Base-by-base conservation (phyloP, 1,140 invertebrate species). In the Mactra quadrangularis region DNA sequence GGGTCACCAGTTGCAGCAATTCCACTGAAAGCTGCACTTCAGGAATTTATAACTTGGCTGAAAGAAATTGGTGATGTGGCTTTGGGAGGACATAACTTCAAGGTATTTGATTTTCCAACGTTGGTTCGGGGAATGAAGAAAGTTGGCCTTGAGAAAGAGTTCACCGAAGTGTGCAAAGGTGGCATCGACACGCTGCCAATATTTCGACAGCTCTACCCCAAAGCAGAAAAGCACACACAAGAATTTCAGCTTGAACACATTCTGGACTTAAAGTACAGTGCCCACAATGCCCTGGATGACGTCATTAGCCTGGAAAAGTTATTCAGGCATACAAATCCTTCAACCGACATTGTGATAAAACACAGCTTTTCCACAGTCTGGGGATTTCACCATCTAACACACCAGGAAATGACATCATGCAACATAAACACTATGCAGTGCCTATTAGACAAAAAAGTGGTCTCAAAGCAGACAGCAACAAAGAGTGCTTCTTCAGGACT, bases 41-140 rank as follows among this genome's bases (percentile, higher is more conserved):
- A n/a, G 15, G 6, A 6, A 11, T 74, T 59, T 17, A 6, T 74
- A 7, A 25, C 19, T 6, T 70, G 66, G 66, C 45, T 70, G 1
- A 22, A 53, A n/a, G 7, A 29, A 47, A n/a, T 45, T 4, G 22
- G 45, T 29, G 41, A 41, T 19, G 38, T 35, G 15, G 15, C 45
- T 19, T 27, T 70, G 19, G 27, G 50, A 22, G 66, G 66, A 15
- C 66, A 70, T 25, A 70, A 70, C 27, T 70, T 70, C 25, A 70
- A 31, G 15, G 6, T 1, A n/a, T 70, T 70, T 53, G 66, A 70
- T n/a, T 70, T 27, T 17, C 66, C 66, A 15, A 50, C 41, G 31
- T 22, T 70, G n/a, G 50, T 27, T 1, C 3, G 6, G n/a, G 66
- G 41, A 7, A 50, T 52, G 27, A 29, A 3, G 1, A 70, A 31